Conservation (phyloP, 2,797 vertebrate species). For the Notoglanidium macrostoma region DNA sequence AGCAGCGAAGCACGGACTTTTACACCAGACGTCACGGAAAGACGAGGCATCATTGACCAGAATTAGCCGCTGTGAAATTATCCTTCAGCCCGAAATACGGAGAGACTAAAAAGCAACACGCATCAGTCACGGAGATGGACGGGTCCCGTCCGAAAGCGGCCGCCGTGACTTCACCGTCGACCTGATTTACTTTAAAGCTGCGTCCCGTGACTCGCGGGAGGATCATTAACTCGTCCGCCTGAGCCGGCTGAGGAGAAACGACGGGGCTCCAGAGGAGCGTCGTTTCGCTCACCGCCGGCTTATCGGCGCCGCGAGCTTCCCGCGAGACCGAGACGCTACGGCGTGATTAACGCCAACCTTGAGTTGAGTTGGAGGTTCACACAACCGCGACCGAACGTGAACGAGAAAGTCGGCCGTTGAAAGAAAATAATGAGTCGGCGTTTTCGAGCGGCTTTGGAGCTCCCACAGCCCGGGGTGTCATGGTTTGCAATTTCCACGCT, state of each 20-base stretch:
- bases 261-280: slow-evolving; percentile 1
- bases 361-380: background rate
- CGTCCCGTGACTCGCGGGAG: slow-evolving; percentile 29
- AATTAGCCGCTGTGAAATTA: slow-evolving; percentile 55
- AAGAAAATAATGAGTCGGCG: background rate
- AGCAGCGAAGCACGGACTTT: slow-evolving; percentile 1
- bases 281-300: background rate
- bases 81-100: slow-evolving; percentile 42
- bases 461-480: background rate
- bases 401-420: background rate
- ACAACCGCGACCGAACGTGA: background rate
- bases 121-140: slow-evolving; percentile 47
- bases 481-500: no score
- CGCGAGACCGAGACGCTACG: background rate
- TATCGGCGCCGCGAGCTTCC: background rate
- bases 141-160: slow-evolving; percentile 29
- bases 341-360: background rate
- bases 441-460: background rate
- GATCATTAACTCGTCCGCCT: slow-evolving; percentile 49
- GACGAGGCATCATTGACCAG: slow-evolving; percentile 48
- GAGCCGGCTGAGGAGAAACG: slow-evolving; percentile 15
- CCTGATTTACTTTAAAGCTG: slow-evolving; percentile 40
- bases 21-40: slow-evolving; percentile 10
- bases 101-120: slow-evolving; percentile 34
- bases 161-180: slow-evolving; percentile 42